Evolutionary conservation across 2,888 invertebrate species (phyloP), one percentile per base, ranked within the genome.

Genomic region (Lysandra bellargus): DNA sequence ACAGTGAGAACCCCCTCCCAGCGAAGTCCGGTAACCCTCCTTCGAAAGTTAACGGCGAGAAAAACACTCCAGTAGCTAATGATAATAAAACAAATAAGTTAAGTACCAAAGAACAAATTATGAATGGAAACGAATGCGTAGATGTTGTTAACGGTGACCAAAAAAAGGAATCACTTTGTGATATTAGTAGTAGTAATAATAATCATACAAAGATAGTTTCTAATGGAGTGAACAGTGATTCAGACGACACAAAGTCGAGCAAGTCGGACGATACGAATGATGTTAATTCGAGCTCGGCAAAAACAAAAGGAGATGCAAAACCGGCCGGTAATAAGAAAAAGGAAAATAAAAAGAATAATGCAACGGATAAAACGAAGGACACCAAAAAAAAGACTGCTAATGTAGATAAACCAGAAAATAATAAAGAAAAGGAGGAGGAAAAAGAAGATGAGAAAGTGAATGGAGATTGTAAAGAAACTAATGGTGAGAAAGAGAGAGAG

Each of bases 131-230:
- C 84, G 90, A 90, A 81, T 84, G 82, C 83, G 88, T 88, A 83
- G 89, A 87, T 85, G 86, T 92, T 87, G 84, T 90, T 83, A 94
- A 94, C 85, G 93, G 93, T 86, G 89, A 91, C 83, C 86, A 90
- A 86, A 93, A 90, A 90, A 90, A 90, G 88, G 86, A 88, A 88
- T 89, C 89, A 87, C 92, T 93, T 89, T 94, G 94, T 94, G 94
- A 94, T 94, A 94, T 94, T 94, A 94, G 92, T 90, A 92, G 90
- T 94, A 94, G 88, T 92, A 88, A 90, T 91, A 92, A 89, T 88
- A 86, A 88, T 76, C 76, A 76, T 76, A 76, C 37, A 92, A 94
- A 92, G 91, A 83, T 94, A 94, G 92, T 93, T 89, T 89, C 91
- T 92, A 94, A 94, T 89, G 94, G 94, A 86, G 87, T 90, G 85